These are phyloP conservation scores for Murina feae DNA, from an alignment of 2,113 vertebrate species.

Conservation along the genomic window DNA sequence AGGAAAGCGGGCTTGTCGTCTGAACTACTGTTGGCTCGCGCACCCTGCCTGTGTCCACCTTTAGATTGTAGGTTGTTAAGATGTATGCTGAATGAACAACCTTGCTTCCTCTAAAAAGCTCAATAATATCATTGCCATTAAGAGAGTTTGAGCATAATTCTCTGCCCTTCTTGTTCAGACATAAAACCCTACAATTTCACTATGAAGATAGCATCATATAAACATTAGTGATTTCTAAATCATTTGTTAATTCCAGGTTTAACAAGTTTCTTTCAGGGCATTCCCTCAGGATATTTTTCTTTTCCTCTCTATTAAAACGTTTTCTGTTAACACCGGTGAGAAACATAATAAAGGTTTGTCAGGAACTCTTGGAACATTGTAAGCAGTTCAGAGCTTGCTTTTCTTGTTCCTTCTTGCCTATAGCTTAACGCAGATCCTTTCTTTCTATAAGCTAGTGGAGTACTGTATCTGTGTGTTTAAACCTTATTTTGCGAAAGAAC, in stretches of 20 bases:
- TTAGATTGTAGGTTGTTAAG: neutral
- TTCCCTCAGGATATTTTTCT: neutral
- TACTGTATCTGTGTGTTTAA: neutral
- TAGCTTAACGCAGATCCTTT: neutral
- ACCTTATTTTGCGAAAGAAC: neutral
- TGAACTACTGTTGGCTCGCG: neutral
- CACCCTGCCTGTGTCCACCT: neutral
- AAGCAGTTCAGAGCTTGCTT: neutral
- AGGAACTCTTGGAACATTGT: neutral
- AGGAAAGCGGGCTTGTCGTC: neutral
- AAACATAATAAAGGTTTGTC: constrained; percentile 15
- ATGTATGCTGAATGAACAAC: neutral
- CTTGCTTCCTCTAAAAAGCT: neutral
- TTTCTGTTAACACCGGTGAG: constrained; percentile 8
- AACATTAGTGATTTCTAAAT: neutral
- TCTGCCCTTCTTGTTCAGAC: neutral
- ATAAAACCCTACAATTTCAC: neutral
- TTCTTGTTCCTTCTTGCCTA: constrained; percentile 18
- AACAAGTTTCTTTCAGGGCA: neutral
- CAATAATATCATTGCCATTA: neutral
- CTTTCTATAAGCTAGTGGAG: neutral
- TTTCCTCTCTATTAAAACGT: neutral
- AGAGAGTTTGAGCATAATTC: neutral
- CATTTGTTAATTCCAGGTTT: constrained; percentile 14
- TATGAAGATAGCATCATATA: neutral